Conservation (phyloP, 2,113 vertebrate genomes). For the Phoenicopterus ruber region DNA sequence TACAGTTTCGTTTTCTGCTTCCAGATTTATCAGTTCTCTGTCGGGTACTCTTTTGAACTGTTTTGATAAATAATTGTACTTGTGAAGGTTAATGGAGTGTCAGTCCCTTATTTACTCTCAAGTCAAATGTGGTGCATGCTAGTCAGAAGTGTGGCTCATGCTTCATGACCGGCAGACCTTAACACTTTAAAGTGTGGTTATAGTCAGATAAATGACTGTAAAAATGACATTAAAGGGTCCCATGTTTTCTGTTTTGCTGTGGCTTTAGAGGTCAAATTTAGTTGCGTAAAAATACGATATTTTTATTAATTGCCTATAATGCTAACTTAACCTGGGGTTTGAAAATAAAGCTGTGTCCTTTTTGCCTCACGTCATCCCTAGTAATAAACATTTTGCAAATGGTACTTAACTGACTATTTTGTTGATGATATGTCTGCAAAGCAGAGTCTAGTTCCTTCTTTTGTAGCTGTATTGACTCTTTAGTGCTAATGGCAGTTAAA, state of each 20-base stretch:
- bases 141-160: constrained; percentile 54
- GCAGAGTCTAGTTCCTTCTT: not conserved
- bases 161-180: constrained; percentile 49
- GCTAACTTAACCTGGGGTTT: constrained; percentile 35
- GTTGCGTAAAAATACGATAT: constrained; percentile 49
- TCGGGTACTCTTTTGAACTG: constrained; percentile 37
- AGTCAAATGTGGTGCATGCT: constrained; percentile 38
- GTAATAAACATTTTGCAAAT: not conserved
- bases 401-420: constrained; percentile 1
- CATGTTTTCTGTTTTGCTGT: constrained; percentile 25
- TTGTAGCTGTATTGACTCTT: not conserved
- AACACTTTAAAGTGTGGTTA: constrained; percentile 57
- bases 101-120: constrained; percentile 60
- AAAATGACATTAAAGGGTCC: constrained; percentile 51
- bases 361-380: not conserved
- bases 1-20: not conserved
- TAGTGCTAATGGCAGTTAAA: not conserved
- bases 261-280: constrained; percentile 35
- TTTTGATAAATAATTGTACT: constrained; percentile 72
- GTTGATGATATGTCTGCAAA: not conserved
- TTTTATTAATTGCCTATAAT: constrained; percentile 53
- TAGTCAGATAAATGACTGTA: constrained; percentile 60
- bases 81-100: constrained; percentile 69
- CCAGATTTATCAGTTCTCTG: constrained; percentile 19
- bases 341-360: constrained; percentile 1